These are phyloP conservation scores for Calosoma granatense DNA, from an alignment of 1,140 invertebrate genomes.

Conservation along the genomic window DNA sequence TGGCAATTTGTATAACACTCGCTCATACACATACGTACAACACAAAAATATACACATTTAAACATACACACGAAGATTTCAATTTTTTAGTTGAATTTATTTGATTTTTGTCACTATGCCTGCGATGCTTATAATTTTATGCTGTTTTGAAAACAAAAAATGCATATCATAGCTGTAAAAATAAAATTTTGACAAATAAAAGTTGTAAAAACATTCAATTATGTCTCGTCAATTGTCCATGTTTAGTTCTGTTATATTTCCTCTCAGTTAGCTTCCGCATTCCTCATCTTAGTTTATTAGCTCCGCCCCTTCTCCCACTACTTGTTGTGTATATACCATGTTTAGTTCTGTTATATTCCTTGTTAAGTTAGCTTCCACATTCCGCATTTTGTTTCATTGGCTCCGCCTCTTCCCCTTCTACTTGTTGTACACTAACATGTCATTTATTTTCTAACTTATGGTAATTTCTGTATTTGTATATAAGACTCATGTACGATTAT, in stretches of 20 bases:
- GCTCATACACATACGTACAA: no score
- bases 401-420: no score
- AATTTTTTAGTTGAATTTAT: constrained; percentile 8
- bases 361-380: no score
- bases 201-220: constrained; percentile 40
- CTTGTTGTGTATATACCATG: no score
- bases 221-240: constrained; percentile 23
- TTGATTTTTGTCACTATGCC: constrained; percentile 20
- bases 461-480: no score
- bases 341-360: no score
- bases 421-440: no score
- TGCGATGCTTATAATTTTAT: constrained; percentile 36
- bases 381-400: no score
- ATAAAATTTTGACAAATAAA: constrained; percentile 59
- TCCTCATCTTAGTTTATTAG: no score
- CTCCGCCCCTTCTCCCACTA: no score
- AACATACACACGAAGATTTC: not conserved
- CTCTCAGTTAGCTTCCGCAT: constrained; percentile 4
- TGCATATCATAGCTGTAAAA: constrained; percentile 81
- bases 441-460: no score
- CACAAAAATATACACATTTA: not conserved
- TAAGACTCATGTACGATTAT: no score
- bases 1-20: constrained; percentile 1
- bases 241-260: constrained; percentile 30
- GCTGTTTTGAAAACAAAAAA: constrained; percentile 63